Percentiles rank a stretch among this genome's conserved stretches.
Conservation (phyloP, 2,113 vertebrate genomes). For the Eubucco bourcierii region DNA sequence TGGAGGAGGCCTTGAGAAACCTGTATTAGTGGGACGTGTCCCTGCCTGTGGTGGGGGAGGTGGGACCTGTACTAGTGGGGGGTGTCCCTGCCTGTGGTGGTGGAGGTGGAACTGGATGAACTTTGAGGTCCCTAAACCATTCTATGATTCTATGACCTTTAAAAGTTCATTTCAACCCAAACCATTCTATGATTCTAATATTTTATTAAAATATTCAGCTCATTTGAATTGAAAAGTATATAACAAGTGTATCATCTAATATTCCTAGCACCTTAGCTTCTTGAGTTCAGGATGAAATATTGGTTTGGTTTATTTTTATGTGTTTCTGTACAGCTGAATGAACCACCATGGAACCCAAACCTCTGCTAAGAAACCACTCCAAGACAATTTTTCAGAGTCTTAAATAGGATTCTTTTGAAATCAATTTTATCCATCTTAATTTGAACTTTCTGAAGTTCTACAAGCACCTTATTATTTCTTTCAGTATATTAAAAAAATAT, state of each 20-base stretch:
- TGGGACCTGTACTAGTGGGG: too few relatives aligned
- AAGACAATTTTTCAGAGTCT: neutral
- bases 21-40: too few relatives aligned
- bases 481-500: neutral
- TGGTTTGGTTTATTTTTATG: neutral
- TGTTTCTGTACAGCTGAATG: neutral
- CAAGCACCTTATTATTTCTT: neutral
- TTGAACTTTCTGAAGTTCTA: neutral
- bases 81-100: too few relatives aligned
- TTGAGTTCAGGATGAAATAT: neutral
- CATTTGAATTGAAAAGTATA: neutral
- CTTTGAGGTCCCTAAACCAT: too few relatives aligned
- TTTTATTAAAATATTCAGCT: neutral
- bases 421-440: neutral
- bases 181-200: neutral
- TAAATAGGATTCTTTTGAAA: neutral
- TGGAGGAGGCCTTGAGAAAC: too few relatives aligned
- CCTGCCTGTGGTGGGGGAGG: too few relatives aligned
- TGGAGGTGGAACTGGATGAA: too few relatives aligned
- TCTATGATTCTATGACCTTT: neutral
- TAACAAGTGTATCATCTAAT: neutral
- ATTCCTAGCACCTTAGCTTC: neutral
- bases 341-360: neutral
- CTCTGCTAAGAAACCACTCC: neutral
- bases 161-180: neutral